A percentile compares a stretch with the other conserved stretches of the same genome.
Evolutionary conservation across 1,140 invertebrate genomes (phyloP).

Genomic region (Dreissena polymorpha): DNA sequence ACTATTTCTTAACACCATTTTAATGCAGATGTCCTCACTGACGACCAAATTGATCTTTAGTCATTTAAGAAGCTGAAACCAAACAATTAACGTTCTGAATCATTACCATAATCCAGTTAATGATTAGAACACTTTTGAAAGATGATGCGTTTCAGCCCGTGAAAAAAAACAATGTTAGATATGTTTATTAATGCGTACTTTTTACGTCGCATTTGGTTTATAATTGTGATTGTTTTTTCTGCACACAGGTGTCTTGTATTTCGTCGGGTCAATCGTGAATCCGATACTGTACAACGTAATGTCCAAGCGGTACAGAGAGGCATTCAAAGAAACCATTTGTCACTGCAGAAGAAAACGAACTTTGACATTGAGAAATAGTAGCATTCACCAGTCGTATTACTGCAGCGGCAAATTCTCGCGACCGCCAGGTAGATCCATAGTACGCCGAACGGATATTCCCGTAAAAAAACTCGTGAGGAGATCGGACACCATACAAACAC

Average conservation of each 20-base stretch:
- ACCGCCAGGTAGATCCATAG: not conserved
- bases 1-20: too few relatives aligned
- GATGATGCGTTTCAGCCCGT: too few relatives aligned
- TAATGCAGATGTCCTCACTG: too few relatives aligned
- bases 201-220: too few relatives aligned
- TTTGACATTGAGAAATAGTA: conserved; percentile 14
- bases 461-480: conserved; percentile 18
- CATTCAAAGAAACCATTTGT: conserved; percentile 79
- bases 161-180: too few relatives aligned
- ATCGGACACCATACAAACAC: conserved; percentile 33
- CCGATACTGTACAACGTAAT: conserved; percentile 84
- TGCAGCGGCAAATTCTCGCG: not conserved
- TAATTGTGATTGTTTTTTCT: too few relatives aligned
- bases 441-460: not conserved
- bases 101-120: too few relatives aligned
- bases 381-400: conserved; percentile 46
- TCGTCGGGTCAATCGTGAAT: conserved; percentile 85
- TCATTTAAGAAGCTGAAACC: too few relatives aligned
- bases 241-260: conserved; percentile 79
- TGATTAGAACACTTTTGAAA: too few relatives aligned
- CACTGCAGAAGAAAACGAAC: conserved; percentile 32
- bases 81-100: too few relatives aligned
- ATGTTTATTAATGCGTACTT: too few relatives aligned
- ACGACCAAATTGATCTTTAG: too few relatives aligned
- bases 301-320: conserved; percentile 82